These are phyloP conservation scores for Harpagoxenus sublaevis DNA, from an alignment of 2,888 invertebrate genomes.

Conservation along the genomic window DNA sequence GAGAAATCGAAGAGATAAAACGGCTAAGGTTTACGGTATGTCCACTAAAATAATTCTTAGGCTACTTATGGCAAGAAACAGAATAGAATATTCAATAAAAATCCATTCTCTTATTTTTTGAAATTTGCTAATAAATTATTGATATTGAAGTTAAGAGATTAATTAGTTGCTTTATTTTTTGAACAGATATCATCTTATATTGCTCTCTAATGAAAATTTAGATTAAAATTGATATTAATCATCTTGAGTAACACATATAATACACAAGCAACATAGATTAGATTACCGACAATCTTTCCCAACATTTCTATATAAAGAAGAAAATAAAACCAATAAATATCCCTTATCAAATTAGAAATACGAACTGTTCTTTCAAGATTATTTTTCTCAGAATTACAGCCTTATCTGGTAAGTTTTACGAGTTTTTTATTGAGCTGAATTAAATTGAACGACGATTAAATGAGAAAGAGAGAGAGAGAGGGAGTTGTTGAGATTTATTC, in stretches of 20 bases:
- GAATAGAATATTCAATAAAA: background rate
- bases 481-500: slow-evolving; percentile 24
- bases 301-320: background rate
- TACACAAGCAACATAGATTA: slow-evolving; percentile 6
- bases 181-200: background rate
- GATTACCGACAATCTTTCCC: background rate
- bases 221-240: background rate
- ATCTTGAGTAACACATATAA: background rate
- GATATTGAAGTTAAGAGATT: background rate
- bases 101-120: background rate
- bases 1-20: slow-evolving; percentile 14
- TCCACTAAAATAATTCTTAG: background rate
- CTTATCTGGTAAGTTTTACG: background rate
- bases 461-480: background rate
- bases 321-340: background rate
- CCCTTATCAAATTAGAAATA: background rate
- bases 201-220: background rate
- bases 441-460: background rate
- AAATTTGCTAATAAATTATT: background rate
- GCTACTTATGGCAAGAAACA: background rate
- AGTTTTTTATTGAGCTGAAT: background rate
- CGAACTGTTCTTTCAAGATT: background rate
- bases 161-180: background rate
- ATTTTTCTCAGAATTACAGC: background rate
- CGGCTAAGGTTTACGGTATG: background rate